Base-by-base conservation (phyloP, 2,113 vertebrate genomes). In the Mellivora capensis region DNA sequence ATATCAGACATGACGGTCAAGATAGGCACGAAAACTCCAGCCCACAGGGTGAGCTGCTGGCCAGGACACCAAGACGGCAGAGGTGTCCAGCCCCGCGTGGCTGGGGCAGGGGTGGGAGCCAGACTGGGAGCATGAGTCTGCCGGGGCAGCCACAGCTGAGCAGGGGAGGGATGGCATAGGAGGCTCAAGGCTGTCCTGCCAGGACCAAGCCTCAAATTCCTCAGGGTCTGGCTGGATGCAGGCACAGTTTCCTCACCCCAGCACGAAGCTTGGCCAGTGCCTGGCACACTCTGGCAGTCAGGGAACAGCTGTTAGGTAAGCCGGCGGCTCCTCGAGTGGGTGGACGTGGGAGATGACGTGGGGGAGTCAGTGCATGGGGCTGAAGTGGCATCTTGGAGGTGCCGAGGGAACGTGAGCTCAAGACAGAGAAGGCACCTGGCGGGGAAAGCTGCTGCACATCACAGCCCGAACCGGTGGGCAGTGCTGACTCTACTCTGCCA, bases 81-180 rank as follows among this genome's bases (percentile, higher is more conserved):
- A 27, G 18, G 31, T 6, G 6, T 25, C n/a, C 14, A 4, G 31
- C 8, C 69, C 5, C 0, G 0, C 6, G 8, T 6, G 23, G 47
- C n/a, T 10, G 7, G 25, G 15, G 14, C 8, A 0, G 17, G 57
- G 8, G 2, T 5, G n/a, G 11, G 4, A 8, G 0, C 2, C 1
- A 1, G 42, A 4, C 10, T 13, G 13, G 15, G 1, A 25, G 47
- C 42, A 13, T 0, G 29, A 57, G 13, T 1, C 4, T 54, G 25
- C 34, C 1, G 0, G 81, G 12, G 12, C 23, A 29, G 25, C 29
- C 29, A 0, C 17, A 18, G 27, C 39, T 15, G 44, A 52, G 59
- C 15, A 0, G 0, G 2, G 17, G 31, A 39, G 25, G 3, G 29
- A 1, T 2, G 12, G 18, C 14, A 7, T 12, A 1, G 0, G 6